Evolutionary conservation across 2,888 invertebrate species (phyloP), one percentile per base, ranked within the genome.

Genomic region (Oscheius sp.): DNA sequence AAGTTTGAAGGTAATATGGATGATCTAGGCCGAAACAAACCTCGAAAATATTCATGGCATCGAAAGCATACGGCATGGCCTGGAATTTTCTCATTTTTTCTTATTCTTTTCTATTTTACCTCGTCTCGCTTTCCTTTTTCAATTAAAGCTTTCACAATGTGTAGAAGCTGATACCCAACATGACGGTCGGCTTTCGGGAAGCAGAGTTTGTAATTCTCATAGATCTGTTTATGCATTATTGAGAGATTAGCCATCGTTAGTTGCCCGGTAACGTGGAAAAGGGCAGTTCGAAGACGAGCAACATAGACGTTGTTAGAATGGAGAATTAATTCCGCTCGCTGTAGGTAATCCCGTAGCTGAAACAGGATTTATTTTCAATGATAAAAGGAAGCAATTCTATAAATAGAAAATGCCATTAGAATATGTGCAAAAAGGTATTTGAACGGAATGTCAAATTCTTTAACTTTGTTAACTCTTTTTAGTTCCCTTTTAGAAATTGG

Each of bases 31-130:
- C 85, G 59, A 84, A 81, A 57, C 82, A 82, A 6, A 84, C 80
- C 63, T 85, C 85, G 50, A 85, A 83, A n/a, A 85, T 85, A 57
- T 80, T 79, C 85, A 85, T 85, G 0, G 85, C 85, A 56, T 85
- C 85, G 69, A 80, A 85, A 24, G 84, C 83, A 59, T 83, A 84
- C 5, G 78, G 72, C 41, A 80, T 76, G 1, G 85, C 85, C 67
- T 76, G 63, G n/a, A 67, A 72, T 28, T n/a, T n/a, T n/a, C n/a
- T n/a, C n/a, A n/a, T n/a, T n/a, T n/a, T n/a, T n/a, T n/a, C n/a
- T n/a, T n/a, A n/a, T n/a, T n/a, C n/a, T 56, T 20, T 28, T 0
- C n/a, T n/a, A 14, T 22, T 28, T 2, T 54, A 76, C 76, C 57
- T 82, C 81, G 9, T 78, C 75, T 51, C 85, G 71, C 26, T 79